These are phyloP conservation scores for Hippoglossus stenolepis DNA, from an alignment of 2,113 vertebrate genomes.

Conservation along the genomic window DNA sequence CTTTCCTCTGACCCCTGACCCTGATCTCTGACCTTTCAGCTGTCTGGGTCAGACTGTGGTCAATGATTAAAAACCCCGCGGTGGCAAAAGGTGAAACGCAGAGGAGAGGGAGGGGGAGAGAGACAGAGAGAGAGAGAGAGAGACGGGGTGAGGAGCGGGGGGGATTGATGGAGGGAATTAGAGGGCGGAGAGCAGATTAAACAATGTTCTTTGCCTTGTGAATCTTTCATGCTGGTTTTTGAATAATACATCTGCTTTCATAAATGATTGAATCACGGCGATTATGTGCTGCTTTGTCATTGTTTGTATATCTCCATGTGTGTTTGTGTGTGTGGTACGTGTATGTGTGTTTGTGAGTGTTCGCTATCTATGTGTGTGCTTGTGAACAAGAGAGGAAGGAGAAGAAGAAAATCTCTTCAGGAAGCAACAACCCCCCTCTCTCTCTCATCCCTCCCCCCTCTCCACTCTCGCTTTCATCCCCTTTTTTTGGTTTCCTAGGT, in stretches of 20 bases:
- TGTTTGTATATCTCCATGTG: conserved; percentile 52
- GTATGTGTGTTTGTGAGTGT: conserved; percentile 18
- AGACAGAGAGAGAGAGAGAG: conserved; percentile 9
- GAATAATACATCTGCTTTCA: conserved; percentile 74
- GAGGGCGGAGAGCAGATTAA: conserved; percentile 66
- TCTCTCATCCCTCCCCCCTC: not conserved
- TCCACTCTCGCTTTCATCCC: conserved; percentile 55
- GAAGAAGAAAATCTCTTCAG: conserved; percentile 62
- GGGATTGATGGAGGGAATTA: conserved; percentile 37
- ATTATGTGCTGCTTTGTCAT: conserved; percentile 69
- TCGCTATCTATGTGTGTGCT: conserved; percentile 22
- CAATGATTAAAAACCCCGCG: conserved; percentile 64
- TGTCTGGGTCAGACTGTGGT: conserved; percentile 56
- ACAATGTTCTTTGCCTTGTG: conserved; percentile 67
- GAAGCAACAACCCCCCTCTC: conserved; percentile 30
- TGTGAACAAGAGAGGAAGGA: conserved; percentile 31
- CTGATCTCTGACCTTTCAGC: conserved; percentile 59
- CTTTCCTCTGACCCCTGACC: conserved; percentile 24
- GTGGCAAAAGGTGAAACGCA: conserved; percentile 42
- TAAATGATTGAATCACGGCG: conserved; percentile 71
- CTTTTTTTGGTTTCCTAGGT: conserved; percentile 54
- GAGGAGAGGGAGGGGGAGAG: not conserved
- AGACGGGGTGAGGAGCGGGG: not conserved
- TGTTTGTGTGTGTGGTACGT: conserved; percentile 5
- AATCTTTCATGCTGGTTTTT: conserved; percentile 74